Evolutionary conservation across 2,113 vertebrate species (phyloP).

Genomic region (Pelusios castaneus): DNA sequence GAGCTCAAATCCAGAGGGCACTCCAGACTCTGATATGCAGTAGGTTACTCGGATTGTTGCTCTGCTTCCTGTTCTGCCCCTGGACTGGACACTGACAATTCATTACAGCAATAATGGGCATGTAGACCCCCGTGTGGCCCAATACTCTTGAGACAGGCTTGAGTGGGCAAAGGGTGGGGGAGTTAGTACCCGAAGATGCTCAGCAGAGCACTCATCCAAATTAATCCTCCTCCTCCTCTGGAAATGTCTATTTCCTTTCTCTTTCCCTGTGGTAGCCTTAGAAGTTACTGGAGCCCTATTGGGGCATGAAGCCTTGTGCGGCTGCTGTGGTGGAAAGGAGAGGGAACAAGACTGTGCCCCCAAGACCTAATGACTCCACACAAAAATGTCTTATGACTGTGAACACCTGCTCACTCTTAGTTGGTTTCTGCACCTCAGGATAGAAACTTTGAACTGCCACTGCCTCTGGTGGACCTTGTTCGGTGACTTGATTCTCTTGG

Average conservation of each 20-base stretch:
- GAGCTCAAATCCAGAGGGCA: background rate
- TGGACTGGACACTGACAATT: background rate
- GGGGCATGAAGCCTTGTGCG: background rate
- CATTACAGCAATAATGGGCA: background rate
- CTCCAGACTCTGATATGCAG: background rate
- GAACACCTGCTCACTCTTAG: background rate
- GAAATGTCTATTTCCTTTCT: background rate
- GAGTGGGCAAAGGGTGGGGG: background rate
- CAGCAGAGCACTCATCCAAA: background rate
- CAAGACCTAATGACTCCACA: background rate
- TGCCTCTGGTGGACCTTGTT: background rate
- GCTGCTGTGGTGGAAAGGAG: background rate
- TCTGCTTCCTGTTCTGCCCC: background rate
- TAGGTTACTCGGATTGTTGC: background rate
- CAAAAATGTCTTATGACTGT: background rate
- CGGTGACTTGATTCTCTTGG: background rate
- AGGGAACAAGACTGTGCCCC: fast-evolving
- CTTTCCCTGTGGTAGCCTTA: background rate
- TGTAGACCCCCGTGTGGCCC: background rate
- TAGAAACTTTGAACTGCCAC: background rate
- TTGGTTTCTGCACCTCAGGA: fast-evolving
- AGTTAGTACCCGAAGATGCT: background rate
- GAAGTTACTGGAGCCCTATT: background rate
- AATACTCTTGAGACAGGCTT: background rate
- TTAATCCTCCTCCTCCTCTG: fast-evolving